Conservation (phyloP, 2,797 vertebrate genomes). For the Moxostoma hubbsi region DNA sequence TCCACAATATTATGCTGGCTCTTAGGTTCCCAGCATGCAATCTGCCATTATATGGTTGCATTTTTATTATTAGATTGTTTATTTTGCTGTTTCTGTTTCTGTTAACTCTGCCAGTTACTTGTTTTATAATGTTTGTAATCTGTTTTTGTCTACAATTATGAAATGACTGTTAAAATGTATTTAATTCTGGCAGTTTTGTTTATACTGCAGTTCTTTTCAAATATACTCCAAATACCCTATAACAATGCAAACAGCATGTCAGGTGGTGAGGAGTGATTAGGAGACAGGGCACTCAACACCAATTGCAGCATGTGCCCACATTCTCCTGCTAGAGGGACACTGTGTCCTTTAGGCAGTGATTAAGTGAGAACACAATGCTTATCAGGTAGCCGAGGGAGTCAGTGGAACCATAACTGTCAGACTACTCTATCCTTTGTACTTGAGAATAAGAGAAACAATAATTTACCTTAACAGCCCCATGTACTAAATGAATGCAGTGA, state of each 20-base stretch:
- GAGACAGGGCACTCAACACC: slow-evolving; percentile 46
- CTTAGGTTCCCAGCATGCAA: no score
- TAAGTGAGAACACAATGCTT: slow-evolving; percentile 52
- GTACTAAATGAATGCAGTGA: slow-evolving; percentile 17
- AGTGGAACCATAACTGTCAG: background rate
- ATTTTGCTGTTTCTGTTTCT: no score
- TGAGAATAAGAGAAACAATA: background rate
- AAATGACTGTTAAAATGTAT: no score
- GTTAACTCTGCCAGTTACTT: no score
- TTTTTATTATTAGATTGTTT: no score
- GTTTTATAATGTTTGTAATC: no score
- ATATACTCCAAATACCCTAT: background rate
- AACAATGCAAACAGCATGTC: background rate
- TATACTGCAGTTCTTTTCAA: background rate
- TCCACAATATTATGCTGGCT: no score
- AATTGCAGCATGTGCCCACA: slow-evolving; percentile 29
- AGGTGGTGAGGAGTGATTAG: slow-evolving; percentile 13
- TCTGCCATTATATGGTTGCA: no score
- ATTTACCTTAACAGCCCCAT: slow-evolving; percentile 27
- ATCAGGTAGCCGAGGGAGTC: slow-evolving; percentile 31
- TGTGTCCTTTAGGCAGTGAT: slow-evolving; percentile 48
- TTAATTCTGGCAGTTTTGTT: no score
- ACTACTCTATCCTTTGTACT: slow-evolving; percentile 6
- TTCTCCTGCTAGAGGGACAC: slow-evolving; percentile 40
- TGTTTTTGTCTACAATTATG: no score